Evolutionary conservation across 2,888 invertebrate species (phyloP), one percentile per base, ranked within the genome.

Genomic region (Leptopilina drosophilae): DNA sequence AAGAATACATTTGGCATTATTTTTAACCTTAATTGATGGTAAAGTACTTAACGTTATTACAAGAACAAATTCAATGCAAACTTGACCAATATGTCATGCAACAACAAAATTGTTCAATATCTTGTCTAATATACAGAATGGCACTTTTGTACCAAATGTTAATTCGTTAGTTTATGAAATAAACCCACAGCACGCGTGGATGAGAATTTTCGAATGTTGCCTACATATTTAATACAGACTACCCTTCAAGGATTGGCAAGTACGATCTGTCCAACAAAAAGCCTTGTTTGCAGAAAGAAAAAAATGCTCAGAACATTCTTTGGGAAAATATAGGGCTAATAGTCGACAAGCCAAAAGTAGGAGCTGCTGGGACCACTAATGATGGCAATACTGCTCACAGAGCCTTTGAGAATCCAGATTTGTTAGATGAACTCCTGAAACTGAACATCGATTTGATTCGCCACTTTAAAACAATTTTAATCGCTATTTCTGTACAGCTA

Each of bases 131-230:
- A 67, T 8, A 67, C 42, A 40, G 42, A 67, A 67, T 12, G 42
- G 46, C 14, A 14, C 9, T 11, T 69, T 69, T 49, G 49, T 67
- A 15, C 64, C 59, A 67, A 49, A 78, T 64, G 75, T 75, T 15
- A 73, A 20, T 56, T 56, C 75, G 42, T 75, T 77, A 59, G 69
- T 76, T 75, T 75, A 76, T 62, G 59, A 64, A 73, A 15, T 26
- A 69, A 56, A 77, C 77, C 80, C 76, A 80, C 77, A 77, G 66
- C 62, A 80, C 64, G 67, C 80, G 59, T 77, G 76, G 76, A 76
- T 69, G 5, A 14, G 62, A 62, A 62, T 62, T 20, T 8, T 62
- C 7, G 62, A 62, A 62, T 62, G 15, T 62, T 62, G 62, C 9
- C 62, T 62, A 8, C 62, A 62, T 20, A 14, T 62, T 62, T 62